Evolutionary conservation across 1,140 invertebrate species (phyloP), one percentile per base, ranked within the genome.

Genomic region (Trialeurodes vaporariorum): DNA sequence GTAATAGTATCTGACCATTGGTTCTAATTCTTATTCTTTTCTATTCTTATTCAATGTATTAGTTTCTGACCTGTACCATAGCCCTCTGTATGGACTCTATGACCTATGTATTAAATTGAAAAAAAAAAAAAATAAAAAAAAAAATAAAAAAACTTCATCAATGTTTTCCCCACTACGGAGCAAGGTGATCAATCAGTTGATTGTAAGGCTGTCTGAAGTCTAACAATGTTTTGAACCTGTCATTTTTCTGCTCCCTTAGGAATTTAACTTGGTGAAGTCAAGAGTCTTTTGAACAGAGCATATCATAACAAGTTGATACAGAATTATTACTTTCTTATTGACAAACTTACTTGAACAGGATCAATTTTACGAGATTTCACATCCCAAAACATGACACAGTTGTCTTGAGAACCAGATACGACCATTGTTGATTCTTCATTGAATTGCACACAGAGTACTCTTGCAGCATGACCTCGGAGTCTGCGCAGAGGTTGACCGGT

Each of bases 361-460:
- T 90, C 87, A 63, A 85, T 79, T 58, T 82, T 83, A 71, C 85
- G 83, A 25, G 88, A 86, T 68, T 87, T 82, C 26, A 86, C 79
- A 78, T 99, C 96, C 93, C 93, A 98, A 74, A 87, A 87, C 81
- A 89, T 88, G 1, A 97, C 89, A 0, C 87, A 87, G 75, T 96
- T 94, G 77, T 99, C 96, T 49, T 93, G 82, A 25, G 92, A 93
- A 2, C 94, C 96, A 65, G 95, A 97, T 13, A 97, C 74, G 1
- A 88, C 88, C 72, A 98, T 83, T 2, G 89, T 86, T 0, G 94
- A 96, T 76, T 98, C 93, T 81, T 98, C 95, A 80, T 98, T 98
- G 75, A 93, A 98, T 72, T 76, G 82, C 0, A 98, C 89, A 77
- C 90, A 91, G 67, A 89, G 94, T 0, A 98, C 89, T 25, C 85